Conservation (phyloP, 2,888 invertebrate species). For the Troilus luridus region DNA sequence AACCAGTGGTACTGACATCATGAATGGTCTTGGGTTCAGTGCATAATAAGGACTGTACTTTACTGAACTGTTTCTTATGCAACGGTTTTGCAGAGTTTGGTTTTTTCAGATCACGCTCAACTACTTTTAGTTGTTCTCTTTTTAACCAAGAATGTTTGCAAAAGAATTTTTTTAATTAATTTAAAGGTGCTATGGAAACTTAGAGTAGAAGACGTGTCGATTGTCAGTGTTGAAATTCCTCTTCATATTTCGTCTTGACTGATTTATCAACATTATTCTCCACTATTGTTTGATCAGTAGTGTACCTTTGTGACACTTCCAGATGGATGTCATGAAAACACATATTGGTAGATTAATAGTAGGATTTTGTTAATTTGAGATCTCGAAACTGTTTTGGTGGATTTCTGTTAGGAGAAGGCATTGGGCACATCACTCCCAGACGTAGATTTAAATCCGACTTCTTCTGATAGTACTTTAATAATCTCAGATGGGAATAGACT, state of each 20-base stretch:
- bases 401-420: too few species aligned
- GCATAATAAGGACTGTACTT: too few species aligned
- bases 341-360: not conserved
- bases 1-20: too few species aligned
- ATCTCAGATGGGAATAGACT: too few species aligned
- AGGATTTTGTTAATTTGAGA: not conserved
- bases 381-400: not conserved
- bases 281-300: not conserved
- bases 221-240: not conserved
- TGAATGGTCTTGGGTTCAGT: too few species aligned
- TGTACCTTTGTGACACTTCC: not conserved
- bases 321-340: not conserved
- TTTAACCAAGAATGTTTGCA: not conserved
- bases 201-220: not conserved
- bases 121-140: not conserved
- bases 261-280: constrained; percentile 12
- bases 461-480: too few species aligned
- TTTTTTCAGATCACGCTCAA: too few species aligned
- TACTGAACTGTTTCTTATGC: too few species aligned
- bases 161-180: constrained; percentile 1
- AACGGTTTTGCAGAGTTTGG: too few species aligned
- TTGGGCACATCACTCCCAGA: too few species aligned
- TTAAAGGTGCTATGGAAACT: not conserved
- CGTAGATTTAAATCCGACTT: too few species aligned
- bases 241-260: not conserved